Evolutionary conservation across 2,113 vertebrate genomes (phyloP), one percentile per base, ranked within the genome.

Genomic region (Sylvicapra grimmia): DNA sequence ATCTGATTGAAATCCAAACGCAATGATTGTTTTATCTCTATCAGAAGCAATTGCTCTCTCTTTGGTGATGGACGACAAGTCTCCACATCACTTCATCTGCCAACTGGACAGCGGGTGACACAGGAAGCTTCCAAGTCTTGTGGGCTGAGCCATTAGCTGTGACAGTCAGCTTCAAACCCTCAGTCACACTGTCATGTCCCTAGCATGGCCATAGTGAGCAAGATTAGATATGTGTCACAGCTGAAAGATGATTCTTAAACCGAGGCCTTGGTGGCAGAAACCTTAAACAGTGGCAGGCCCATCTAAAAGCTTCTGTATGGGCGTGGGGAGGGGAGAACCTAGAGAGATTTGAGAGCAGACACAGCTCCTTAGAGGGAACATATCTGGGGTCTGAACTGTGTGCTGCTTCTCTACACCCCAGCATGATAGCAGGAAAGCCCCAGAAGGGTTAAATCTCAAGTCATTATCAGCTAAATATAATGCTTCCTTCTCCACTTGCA

Each of bases 11-110:
- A 98, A 98, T 97, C 97, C 96, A 98, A 98, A 98, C 21, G 11
- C 98, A 98, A 98, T 31, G 98, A 98, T 98, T 98, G 97, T 97
- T 97, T 97, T 95, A 56, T 97, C 96, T 98, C 96, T 91, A 59
- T 96, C 89, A 95, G 61, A 93, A 98, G 96, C 97, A 96, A 92
- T 68, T 77, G 51, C 75, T 88, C 87, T 97, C 92, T 97, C 4
- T 92, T 84, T 82, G 86, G 36, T 97, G 98, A 98, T 98, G 89
- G 98, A 98, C 98, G 98, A 98, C 97, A 98, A 94, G 83, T 96
- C 97, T 97, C 92, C 96, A 91, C 14, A 97, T 92, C 96, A 97
- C 92, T 92, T 98, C 97, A 98, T 98, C 97, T 97, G 61, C 83
- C 90, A 91, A 68, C 83, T 93, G 72, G 68, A 92, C 94, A 97